These are phyloP conservation scores for Callitettix versicolor DNA, from an alignment of 1,140 invertebrate genomes.

Conservation along the genomic window DNA sequence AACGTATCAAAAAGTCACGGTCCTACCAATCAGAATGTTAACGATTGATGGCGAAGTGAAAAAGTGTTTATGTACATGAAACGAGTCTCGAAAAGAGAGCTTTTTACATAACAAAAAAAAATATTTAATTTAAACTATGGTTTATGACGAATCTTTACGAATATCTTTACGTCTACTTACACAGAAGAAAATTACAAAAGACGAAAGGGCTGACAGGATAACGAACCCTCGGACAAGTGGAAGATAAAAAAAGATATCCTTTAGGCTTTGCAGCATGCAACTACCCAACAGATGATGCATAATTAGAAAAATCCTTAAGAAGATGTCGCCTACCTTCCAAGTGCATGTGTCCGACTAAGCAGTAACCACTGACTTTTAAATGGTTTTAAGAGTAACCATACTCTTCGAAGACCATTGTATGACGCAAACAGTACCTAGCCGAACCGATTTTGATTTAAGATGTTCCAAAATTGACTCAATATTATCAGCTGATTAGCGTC, in stretches of 20 bases:
- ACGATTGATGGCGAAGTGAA: constrained; percentile 10
- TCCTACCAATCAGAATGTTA: constrained; percentile 9
- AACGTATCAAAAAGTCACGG: constrained; percentile 13
- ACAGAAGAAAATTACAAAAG: constrained; percentile 18
- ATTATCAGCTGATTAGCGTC: too few relatives aligned
- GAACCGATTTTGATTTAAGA: too few relatives aligned
- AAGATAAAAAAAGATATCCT: constrained; percentile 1
- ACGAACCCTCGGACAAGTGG: not conserved
- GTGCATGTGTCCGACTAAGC: too few relatives aligned
- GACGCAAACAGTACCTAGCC: too few relatives aligned
- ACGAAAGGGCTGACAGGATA: constrained; percentile 6
- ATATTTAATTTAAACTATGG: constrained; percentile 20
- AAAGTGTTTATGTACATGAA: constrained; percentile 12
- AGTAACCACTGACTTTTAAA: too few relatives aligned
- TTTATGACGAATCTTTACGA: constrained; percentile 7
- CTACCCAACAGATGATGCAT: constrained; percentile 9
- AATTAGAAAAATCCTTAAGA: constrained; percentile 20
- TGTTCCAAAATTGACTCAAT: too few relatives aligned
- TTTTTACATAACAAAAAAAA: not conserved
- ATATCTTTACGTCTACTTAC: constrained; percentile 21
- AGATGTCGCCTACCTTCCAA: not conserved
- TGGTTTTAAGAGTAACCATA: too few relatives aligned
- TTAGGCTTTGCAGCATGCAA: constrained; percentile 1
- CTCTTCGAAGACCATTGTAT: too few relatives aligned
- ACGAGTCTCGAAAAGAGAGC: constrained; percentile 8